Evolutionary conservation across 2,888 invertebrate species (phyloP), one percentile per base, ranked within the genome.

Genomic region (Frankliniella intonsa): DNA sequence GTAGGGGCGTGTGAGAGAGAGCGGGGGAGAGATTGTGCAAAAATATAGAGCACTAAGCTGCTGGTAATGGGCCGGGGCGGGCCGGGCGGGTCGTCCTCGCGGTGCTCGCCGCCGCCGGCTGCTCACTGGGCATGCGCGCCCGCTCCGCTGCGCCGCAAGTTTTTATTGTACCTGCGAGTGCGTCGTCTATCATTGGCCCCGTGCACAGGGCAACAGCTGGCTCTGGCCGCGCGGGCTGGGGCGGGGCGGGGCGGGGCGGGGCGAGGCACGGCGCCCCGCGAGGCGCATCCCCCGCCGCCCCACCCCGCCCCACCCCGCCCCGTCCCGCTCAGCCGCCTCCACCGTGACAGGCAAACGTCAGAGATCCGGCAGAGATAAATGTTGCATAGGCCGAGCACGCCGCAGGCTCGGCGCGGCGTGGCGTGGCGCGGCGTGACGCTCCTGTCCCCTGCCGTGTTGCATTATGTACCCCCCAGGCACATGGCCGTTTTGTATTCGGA

Each of bases 341-440:
- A 19, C 14, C 55, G 55, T 76, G 69, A 76, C 69, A 76, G 69
- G 69, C 69, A 69, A 69, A 69, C 12, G 69, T 76, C 69, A 76
- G 69, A 76, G 69, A 76, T 76, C 69, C 69, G 69, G 69, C 69
- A 76, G 69, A 76, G 69, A 69, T 69, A 69, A 69, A 69, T 69
- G 69, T 69, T 69, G 69, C 69, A 25, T 12, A 12, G 69, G 38
- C 38, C 38, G 38, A 5, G 38, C 55, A 55, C 14, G 55, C 55
- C 14, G 55, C 19, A 19, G 55, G 55, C 14, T 55, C 17, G 55
- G 17, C 17, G 14, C 2, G 55, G 55, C 55, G 14, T 5, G 55
- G 5, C 14, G 55, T 17, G 19, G 55, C 14, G 55, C 14, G 19
- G 55, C 14, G 55, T 7, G 38, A 38, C 2, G 38, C 38, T 38